Conservation (phyloP, 2,888 invertebrate species). For the Schizotus pectinicornis region DNA sequence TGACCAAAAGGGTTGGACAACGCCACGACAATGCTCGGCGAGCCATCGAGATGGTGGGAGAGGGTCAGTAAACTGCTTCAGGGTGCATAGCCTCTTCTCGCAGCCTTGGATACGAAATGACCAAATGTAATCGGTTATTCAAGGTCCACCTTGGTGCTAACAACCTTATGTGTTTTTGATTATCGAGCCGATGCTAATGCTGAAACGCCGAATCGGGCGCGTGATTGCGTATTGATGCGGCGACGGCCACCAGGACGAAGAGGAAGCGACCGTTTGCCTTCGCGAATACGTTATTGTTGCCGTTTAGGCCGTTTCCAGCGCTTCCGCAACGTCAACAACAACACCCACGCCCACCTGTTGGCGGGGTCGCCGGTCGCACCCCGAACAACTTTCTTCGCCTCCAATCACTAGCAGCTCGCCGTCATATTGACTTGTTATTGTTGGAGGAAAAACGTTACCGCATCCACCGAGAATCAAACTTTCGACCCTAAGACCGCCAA, state of each 20-base stretch:
- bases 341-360: neutral
- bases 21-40: neutral
- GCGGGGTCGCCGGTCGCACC: too few relatives aligned
- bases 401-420: too few relatives aligned
- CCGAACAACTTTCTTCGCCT: too few relatives aligned
- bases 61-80: constrained; percentile 37
- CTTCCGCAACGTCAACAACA: neutral
- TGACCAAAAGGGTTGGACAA: too few relatives aligned
- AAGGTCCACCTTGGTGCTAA: constrained; percentile 33
- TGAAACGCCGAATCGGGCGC: too few relatives aligned
- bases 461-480: too few relatives aligned
- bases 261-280: neutral
- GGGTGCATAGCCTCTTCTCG: constrained; percentile 33
- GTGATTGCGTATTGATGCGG: too few relatives aligned
- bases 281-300: neutral
- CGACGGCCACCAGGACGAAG: neutral
- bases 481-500: too few relatives aligned
- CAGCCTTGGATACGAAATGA: constrained; percentile 32
- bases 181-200: neutral
- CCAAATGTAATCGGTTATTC: constrained; percentile 39
- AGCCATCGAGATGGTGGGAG: constrained; percentile 20
- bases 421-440: too few relatives aligned
- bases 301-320: neutral
- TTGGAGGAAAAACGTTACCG: too few relatives aligned
- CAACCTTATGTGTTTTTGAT: constrained; percentile 22